A percentile compares a stretch with the other conserved stretches of the same genome.
Conservation (phyloP, 1,140 invertebrate species). For the Neoseiulus cucumeris region DNA sequence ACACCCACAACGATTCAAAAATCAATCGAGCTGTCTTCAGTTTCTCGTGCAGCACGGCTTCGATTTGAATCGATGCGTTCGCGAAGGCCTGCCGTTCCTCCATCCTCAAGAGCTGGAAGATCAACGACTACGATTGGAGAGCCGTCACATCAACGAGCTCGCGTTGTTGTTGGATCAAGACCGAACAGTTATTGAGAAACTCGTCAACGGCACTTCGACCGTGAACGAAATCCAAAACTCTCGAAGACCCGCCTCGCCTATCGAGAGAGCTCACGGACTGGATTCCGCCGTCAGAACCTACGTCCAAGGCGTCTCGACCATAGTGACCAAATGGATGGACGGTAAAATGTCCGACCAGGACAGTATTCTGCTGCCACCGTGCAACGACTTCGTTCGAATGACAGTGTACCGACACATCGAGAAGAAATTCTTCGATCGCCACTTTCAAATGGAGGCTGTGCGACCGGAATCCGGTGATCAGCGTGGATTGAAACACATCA, state of each 20-base stretch:
- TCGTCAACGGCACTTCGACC: not conserved
- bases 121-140: not conserved
- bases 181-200: not conserved
- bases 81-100: not conserved
- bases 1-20: not conserved
- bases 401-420: not conserved
- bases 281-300: not conserved
- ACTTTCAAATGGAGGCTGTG: not conserved
- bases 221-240: not conserved
- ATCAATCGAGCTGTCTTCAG: not conserved
- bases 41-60: not conserved
- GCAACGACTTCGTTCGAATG: not conserved
- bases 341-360: not conserved
- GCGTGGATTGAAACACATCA: not conserved
- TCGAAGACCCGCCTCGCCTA: not conserved
- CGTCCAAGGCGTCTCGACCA: not conserved
- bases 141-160: not conserved
- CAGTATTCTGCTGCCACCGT: not conserved
- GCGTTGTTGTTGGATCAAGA: not conserved
- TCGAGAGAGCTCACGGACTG: too few relatives aligned
- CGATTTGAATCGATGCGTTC: not conserved
- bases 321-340: not conserved
- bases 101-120: not conserved
- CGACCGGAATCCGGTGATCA: not conserved
- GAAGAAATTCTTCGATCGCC: not conserved